These are phyloP conservation scores for Heliconius ethilla DNA, from an alignment of 2,888 invertebrate species.

Conservation along the genomic window DNA sequence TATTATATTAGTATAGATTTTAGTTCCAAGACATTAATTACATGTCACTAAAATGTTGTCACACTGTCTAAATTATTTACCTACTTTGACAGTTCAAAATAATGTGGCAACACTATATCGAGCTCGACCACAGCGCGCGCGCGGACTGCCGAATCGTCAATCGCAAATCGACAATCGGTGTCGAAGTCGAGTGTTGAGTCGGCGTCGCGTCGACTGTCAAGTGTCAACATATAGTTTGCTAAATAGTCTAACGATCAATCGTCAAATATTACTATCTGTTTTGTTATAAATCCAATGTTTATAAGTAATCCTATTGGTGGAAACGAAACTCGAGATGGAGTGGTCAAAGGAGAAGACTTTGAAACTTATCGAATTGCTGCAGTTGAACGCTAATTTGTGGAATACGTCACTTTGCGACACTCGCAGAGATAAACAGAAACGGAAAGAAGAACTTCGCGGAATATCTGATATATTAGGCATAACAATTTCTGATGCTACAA, in stretches of 20 bases:
- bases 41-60: too few species aligned
- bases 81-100: too few species aligned
- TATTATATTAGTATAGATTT: too few species aligned
- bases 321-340: conserved; percentile 62
- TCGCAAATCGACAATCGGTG: conserved; percentile 44
- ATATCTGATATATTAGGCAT: conserved; percentile 69
- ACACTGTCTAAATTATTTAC: too few species aligned
- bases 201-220: conserved; percentile 29
- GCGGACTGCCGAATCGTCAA: conserved; percentile 24
- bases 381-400: conserved; percentile 72
- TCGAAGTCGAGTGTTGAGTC: conserved; percentile 42
- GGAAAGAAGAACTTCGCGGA: conserved; percentile 69
- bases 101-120: conserved; percentile 43
- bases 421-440: conserved; percentile 73
- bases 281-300: conserved; percentile 53
- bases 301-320: conserved; percentile 49
- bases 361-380: conserved; percentile 73
- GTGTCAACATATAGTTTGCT: conserved; percentile 47
- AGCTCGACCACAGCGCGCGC: conserved; percentile 42
- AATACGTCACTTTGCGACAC: conserved; percentile 72
- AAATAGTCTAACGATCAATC: conserved; percentile 63
- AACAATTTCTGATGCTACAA: conserved; percentile 77
- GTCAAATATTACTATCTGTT: conserved; percentile 49
- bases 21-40: too few species aligned
- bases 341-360: conserved; percentile 78